phyloP scores from a whole-genome alignment of 2,797 vertebrate genomes.

The Myripristis murdjan region DNA sequence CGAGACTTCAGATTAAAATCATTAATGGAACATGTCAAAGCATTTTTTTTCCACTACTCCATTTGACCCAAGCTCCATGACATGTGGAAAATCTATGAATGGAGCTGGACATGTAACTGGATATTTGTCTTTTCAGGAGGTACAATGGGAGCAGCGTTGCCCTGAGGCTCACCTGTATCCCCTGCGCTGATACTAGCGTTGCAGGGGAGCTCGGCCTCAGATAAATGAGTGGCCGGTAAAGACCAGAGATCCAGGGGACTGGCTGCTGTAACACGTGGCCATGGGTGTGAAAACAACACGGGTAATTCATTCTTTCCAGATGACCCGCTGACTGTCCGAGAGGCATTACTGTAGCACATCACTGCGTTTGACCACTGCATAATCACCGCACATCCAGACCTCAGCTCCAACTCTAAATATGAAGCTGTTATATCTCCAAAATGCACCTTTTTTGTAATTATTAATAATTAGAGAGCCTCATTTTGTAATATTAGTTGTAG shows the following conservation, averaged over 20 bases:
- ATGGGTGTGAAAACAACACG: too few species aligned
- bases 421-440: too few species aligned
- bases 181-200: constrained; percentile 32
- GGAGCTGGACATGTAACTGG: constrained; percentile 68
- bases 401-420: too few species aligned
- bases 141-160: constrained; percentile 61
- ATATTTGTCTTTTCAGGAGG: constrained; percentile 70
- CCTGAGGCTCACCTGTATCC: constrained; percentile 49
- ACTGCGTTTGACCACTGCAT: too few species aligned
- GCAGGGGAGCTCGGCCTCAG: constrained; percentile 25
- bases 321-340: too few species aligned
- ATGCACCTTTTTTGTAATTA: too few species aligned
- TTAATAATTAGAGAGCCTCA: too few species aligned
- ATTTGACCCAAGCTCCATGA: constrained; percentile 53
- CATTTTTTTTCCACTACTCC: constrained; percentile 54
- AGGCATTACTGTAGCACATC: too few species aligned
- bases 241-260: constrained; percentile 30
- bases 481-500: too few species aligned
- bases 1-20: background rate
- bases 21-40: constrained; percentile 16
- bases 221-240: constrained; percentile 23
- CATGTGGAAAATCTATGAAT: constrained; percentile 59
- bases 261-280: background rate
- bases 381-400: too few species aligned
- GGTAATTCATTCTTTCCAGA: too few species aligned